phyloP scores from a whole-genome alignment of 1,140 invertebrate species.

The Tigriopus japonicus region DNA sequence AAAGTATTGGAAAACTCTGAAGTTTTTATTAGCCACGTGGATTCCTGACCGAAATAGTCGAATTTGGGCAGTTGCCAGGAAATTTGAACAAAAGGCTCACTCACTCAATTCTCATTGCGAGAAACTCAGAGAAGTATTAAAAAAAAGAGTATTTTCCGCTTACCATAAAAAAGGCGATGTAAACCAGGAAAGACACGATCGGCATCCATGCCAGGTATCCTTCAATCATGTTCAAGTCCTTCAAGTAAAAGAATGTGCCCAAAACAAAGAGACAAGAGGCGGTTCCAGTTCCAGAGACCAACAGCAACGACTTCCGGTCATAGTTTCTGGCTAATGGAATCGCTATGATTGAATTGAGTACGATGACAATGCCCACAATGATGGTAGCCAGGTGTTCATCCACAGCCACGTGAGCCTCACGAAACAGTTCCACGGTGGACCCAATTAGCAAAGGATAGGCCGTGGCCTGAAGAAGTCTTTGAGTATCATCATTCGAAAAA shows the following conservation, averaged over 20 bases:
- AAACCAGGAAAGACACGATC: background rate
- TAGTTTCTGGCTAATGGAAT: background rate
- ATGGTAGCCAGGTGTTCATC: constrained; percentile 4
- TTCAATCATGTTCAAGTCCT: background rate
- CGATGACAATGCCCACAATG: constrained; percentile 1
- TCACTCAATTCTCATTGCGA: background rate
- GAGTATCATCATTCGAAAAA: background rate
- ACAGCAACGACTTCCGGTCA: background rate
- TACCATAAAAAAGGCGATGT: constrained; percentile 10
- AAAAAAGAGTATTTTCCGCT: background rate
- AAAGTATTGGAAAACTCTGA: no score
- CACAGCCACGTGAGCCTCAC: background rate
- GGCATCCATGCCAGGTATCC: background rate
- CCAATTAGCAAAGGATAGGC: constrained; percentile 7
- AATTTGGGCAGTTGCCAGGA: background rate
- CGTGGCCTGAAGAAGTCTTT: background rate
- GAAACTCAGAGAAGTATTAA: background rate
- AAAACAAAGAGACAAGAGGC: background rate
- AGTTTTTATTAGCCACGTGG: no score
- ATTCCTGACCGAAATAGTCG: background rate
- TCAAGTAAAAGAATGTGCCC: background rate
- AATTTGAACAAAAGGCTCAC: background rate
- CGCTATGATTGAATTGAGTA: background rate
- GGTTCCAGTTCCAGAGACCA: background rate
- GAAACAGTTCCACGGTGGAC: background rate